Conservation (phyloP, 2,797 vertebrate species). For the Danio kyathit region DNA sequence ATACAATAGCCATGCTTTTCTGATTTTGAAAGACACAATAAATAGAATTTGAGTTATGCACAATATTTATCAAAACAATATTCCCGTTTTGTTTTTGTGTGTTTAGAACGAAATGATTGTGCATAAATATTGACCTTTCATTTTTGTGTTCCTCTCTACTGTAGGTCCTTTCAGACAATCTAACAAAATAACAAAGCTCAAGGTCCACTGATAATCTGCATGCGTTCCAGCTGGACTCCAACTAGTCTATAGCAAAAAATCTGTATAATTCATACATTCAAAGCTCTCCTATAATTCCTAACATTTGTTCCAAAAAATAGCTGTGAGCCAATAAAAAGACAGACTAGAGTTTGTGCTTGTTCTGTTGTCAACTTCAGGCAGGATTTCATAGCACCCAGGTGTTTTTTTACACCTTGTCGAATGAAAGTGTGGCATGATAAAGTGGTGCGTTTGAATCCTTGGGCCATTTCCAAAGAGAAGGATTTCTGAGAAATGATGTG, state of each 20-base stretch:
- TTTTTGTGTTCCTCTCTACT: not conserved
- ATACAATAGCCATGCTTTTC: not conserved
- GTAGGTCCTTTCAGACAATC: conserved; percentile 30
- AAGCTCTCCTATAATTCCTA: conserved; percentile 30
- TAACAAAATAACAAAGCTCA: conserved; percentile 37
- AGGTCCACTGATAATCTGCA: conserved; percentile 45
- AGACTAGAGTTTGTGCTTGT: conserved; percentile 16
- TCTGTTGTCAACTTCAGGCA: conserved; percentile 27
- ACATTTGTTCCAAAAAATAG: conserved; percentile 35
- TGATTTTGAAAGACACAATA: not conserved
- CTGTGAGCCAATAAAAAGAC: conserved; percentile 9
- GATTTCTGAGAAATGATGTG: conserved; percentile 58
- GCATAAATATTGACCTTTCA: conserved; percentile 3
- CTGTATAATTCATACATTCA: conserved; percentile 43
- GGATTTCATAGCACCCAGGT: conserved; percentile 17
- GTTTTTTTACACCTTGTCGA: conserved; percentile 40
- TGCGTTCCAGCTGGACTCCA: conserved; percentile 54
- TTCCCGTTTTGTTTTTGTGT: not conserved
- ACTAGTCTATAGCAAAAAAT: conserved; percentile 32
- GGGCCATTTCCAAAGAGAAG: conserved; percentile 45
- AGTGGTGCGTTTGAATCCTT: conserved; percentile 21
- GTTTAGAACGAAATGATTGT: not conserved
- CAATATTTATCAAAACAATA: not conserved
- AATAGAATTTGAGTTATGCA: not conserved
- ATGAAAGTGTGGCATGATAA: conserved; percentile 38